These are phyloP conservation scores for Drosophila fuyamai DNA, from an alignment of 1,140 invertebrate genomes.

Conservation along the genomic window DNA sequence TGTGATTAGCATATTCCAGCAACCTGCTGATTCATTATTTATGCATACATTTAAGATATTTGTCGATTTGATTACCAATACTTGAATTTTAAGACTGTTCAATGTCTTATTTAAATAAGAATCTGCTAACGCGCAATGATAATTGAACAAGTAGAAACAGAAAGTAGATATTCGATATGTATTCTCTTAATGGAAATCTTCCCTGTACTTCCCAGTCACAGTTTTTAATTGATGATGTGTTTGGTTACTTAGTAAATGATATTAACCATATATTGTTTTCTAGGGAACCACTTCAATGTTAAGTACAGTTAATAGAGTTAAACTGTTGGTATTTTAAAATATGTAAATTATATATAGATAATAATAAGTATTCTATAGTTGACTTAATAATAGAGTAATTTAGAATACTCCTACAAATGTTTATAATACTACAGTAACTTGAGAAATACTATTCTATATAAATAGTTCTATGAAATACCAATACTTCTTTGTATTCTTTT, in stretches of 20 bases:
- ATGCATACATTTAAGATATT: constrained; percentile 26
- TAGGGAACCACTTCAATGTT: not conserved
- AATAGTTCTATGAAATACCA: not conserved
- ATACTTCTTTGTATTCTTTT: not conserved
- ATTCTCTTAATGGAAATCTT: not conserved
- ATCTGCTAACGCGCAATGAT: constrained; percentile 8
- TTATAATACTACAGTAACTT: no score
- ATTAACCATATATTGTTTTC: not conserved
- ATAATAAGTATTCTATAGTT: no score
- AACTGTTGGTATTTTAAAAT: no score
- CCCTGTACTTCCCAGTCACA: not conserved
- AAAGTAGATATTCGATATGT: constrained; percentile 7
- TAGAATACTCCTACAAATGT: no score
- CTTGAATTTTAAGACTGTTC: not conserved
- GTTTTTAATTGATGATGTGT: not conserved
- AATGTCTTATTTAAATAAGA: constrained; percentile 20
- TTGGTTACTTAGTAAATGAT: not conserved
- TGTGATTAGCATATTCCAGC: constrained; percentile 30
- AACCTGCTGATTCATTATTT: constrained; percentile 40
- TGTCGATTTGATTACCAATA: constrained; percentile 11
- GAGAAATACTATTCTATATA: not conserved
- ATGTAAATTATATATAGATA: no score
- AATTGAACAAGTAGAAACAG: constrained; percentile 22
- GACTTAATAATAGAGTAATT: no score
- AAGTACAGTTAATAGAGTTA: not conserved